Evolutionary conservation across 2,888 invertebrate species (phyloP).

Genomic region (Drosophila diplacantha): DNA sequence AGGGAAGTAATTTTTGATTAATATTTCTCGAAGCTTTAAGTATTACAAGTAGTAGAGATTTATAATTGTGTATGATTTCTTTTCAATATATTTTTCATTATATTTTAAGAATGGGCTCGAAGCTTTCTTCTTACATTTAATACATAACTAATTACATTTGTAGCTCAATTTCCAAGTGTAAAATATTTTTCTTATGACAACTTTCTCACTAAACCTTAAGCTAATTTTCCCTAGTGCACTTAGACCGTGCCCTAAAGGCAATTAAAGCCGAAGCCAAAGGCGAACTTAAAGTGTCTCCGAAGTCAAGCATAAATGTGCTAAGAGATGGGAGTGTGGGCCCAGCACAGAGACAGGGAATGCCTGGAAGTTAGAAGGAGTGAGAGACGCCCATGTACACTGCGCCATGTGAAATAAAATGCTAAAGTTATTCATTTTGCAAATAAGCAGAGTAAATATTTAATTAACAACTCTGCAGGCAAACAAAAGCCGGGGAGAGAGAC

Average conservation of each 20-base stretch:
- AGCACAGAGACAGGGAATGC: not conserved
- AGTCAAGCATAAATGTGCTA: constrained; percentile 55
- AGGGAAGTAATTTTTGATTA: not conserved
- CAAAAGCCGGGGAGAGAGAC: constrained; percentile 21
- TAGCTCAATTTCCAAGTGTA: not conserved
- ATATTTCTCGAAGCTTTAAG: not conserved
- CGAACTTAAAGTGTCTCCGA: constrained; percentile 47
- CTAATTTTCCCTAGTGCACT: not conserved
- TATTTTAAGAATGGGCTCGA: no score
- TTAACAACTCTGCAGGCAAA: constrained; percentile 64
- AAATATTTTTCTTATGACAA: not conserved
- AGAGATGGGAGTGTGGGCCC: constrained; percentile 37
- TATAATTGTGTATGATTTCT: no score
- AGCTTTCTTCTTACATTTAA: not conserved
- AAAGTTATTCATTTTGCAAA: constrained; percentile 74
- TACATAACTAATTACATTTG: not conserved
- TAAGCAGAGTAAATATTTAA: constrained; percentile 74
- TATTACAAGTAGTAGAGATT: not conserved
- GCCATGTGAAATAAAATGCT: constrained; percentile 65
- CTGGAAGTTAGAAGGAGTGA: constrained; percentile 12
- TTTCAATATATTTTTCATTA: not conserved
- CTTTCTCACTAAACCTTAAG: not conserved
- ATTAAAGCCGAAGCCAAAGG: constrained; percentile 20
- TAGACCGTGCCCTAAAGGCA: constrained; percentile 11
- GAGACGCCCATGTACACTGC: constrained; percentile 31